Base-by-base conservation (phyloP, 2,888 invertebrate species). In the Cactoblastis cactorum region DNA sequence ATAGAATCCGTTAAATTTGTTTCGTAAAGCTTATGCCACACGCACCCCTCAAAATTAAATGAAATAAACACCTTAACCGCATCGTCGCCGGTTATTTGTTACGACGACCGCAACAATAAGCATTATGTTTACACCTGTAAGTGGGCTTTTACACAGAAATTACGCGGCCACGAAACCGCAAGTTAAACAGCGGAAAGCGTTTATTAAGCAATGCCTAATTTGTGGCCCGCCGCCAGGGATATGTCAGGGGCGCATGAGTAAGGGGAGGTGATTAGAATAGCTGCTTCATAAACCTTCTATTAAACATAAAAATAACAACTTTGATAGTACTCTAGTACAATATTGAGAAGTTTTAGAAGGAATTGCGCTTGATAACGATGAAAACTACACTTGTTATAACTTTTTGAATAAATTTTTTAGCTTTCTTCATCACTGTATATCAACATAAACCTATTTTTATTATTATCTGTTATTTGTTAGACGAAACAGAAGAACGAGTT, bases 121-220 rank as follows among this genome's bases (percentile, higher is more conserved):
- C 43, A 43, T 43, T 43, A 50, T 43, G 43, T 50, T 50, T 50
- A 50, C 49, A 50, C 49, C 43, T 43, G 43, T 43, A 28, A 43
- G 28, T 43, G 43, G 12, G 15, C 43, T 43, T 43, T 43, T 43
- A 43, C 43, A 43, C 43, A 43, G 28, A 43, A 43, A 43, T 43
- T 28, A 43, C 28, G 43, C 17, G 28, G 43, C 43, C 43, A 43
- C 43, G 43, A 43, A 28, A 43, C 43, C 43, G 28, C 43, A 43
- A 43, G 28, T 43, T 43, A 43, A 32, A 43, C 43, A 43, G 43
- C 43, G 43, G 43, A 43, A 43, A 43, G 41, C 43, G 28, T 43
- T 15, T 43, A 43, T 15, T 43, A 43, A 43, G 43, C 24, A 28
- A 28, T 43, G 43, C 28, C 43, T 43, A 43, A 43, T 43, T 43